Evolutionary conservation across 2,888 invertebrate genomes (phyloP), one percentile per base, ranked within the genome.

Genomic region (Stenoptilia bipunctidactyla): DNA sequence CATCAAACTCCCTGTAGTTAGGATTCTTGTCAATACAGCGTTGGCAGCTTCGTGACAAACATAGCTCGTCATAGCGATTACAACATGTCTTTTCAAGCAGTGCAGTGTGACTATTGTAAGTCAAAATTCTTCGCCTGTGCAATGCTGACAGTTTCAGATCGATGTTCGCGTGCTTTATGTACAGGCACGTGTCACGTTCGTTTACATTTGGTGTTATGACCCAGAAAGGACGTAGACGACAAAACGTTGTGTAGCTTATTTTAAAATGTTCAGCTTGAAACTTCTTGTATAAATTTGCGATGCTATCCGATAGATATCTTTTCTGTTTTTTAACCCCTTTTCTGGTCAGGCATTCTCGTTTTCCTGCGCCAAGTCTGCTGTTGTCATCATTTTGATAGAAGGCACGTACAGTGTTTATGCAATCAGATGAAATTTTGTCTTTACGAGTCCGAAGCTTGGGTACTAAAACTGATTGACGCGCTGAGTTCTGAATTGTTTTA

Each of bases 261-360:
- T 34, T 36, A 39, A 37, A 44, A 27, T 45, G 13, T n/a, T 41
- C 41, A 45, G 36, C 30, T 36, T 43, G 25, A 45, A 53, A 53
- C 38, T 51, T 53, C 38, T 51, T 51, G 46, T 55, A 46, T 40
- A 56, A 47, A 47, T 51, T 53, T n/a, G n/a, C n/a, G n/a, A n/a
- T n/a, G n/a, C n/a, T n/a, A n/a, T n/a, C n/a, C n/a, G n/a, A n/a
- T n/a, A n/a, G n/a, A n/a, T n/a, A n/a, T n/a, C n/a, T n/a, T n/a
- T n/a, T n/a, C n/a, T n/a, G n/a, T n/a, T n/a, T n/a, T n/a, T n/a
- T n/a, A n/a, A n/a, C n/a, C n/a, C n/a, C n/a, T n/a, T n/a, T n/a
- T n/a, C n/a, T n/a, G n/a, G n/a, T n/a, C n/a, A n/a, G n/a, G n/a
- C n/a, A n/a, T n/a, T n/a, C n/a, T n/a, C n/a, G n/a, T n/a, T n/a